phyloP scores from a whole-genome alignment of 2,113 vertebrate species.

The Phrynosoma blainvillii region DNA sequence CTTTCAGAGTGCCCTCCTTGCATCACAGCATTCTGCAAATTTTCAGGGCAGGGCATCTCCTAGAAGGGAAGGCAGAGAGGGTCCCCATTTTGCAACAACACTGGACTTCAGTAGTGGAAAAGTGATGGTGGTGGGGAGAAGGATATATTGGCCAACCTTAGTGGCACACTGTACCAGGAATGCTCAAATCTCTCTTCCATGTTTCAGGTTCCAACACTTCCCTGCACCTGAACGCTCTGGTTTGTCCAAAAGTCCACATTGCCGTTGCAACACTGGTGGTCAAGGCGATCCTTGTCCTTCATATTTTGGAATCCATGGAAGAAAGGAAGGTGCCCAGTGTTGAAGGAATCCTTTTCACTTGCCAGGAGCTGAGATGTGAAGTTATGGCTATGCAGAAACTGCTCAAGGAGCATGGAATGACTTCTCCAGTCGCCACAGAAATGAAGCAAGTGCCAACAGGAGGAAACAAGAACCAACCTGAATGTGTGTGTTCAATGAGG shows the following conservation, averaged over 20 bases:
- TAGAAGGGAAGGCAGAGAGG: too few species aligned
- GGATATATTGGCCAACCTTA: too few species aligned
- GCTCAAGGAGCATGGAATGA: conserved; percentile 71
- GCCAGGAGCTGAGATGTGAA: conserved; percentile 60
- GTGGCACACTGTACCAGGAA: not conserved
- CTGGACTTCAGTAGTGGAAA: too few species aligned
- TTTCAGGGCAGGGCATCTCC: too few species aligned
- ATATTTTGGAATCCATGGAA: conserved; percentile 55
- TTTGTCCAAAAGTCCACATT: conserved; percentile 74
- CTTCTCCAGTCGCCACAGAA: not conserved
- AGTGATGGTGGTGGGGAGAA: too few species aligned
- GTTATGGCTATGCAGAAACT: conserved; percentile 61
- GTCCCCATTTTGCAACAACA: too few species aligned
- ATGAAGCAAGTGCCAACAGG: rapidly evolving
- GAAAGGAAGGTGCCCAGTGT: rapidly evolving
- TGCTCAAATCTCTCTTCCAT: not conserved
- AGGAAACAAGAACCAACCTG: not conserved
- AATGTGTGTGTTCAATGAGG: not conserved
- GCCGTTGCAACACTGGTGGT: conserved; percentile 74
- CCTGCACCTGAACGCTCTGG: conserved; percentile 72
- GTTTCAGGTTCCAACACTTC: conserved; percentile 39
- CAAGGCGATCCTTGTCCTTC: conserved; percentile 68
- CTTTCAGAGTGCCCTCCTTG: too few species aligned
- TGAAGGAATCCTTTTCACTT: conserved; percentile 41
- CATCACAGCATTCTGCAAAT: too few species aligned